Base-by-base conservation (phyloP, 2,113 vertebrate species). In the Leucoraja erinaceus region DNA sequence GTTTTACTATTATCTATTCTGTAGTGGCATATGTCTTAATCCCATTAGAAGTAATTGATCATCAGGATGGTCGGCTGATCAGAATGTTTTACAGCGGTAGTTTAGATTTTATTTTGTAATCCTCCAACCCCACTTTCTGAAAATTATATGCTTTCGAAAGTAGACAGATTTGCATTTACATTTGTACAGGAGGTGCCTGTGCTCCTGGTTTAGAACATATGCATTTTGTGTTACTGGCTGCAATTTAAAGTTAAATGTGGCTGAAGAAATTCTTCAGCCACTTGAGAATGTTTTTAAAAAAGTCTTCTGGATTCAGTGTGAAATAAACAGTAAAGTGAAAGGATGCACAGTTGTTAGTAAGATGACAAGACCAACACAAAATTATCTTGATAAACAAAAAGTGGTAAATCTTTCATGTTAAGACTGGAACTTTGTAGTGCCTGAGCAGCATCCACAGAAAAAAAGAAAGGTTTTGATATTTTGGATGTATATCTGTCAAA, bases 1-100 rank as follows among this genome's bases (percentile, higher is more conserved):
- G 93, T 95, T 95, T 75, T 88, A 90, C 92, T 93, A 93, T 93
- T 90, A 86, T 93, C 88, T 70, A 18, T 95, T 93, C 84, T 94
- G 93, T 0, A 77, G 68, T 33, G 20, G 74, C 68, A n/a, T 33
- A 72, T 94, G 79, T 84, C 94, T 93, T 93, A 10, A 56, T 91
- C 92, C 94, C 93, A 93, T 94, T 93, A 74, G 10, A 2, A 18
- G 88, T 94, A 94, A 94, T 95, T 72, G 0, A 77, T 91, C 2
- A 0, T 91, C 4, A 0, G 31, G 93, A 90, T 77, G 0, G 0
- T 93, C 94, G 94, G 94, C 93, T 94, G 81, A 84, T 59, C 83
- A 66, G 94, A 0, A 0, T 88, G 93, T 61, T 31, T 22, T 28
- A 63, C 25, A 75, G 74, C 74, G 28, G 74, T n/a, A 61, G 59